Evolutionary conservation across 2,113 vertebrate species (phyloP).

Genomic region (Microtus oregoni): DNA sequence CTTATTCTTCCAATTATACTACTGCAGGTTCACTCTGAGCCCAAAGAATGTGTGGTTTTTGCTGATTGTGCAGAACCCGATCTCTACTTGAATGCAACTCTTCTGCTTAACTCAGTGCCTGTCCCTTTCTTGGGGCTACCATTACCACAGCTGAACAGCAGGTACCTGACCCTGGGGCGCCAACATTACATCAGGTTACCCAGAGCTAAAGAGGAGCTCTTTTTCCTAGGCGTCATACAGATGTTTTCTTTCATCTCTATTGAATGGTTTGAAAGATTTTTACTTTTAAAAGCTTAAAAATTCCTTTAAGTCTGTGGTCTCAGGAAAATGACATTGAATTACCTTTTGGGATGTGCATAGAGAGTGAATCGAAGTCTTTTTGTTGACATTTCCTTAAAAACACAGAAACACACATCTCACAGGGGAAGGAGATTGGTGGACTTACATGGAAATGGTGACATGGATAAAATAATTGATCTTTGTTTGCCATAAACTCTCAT

Average conservation of each 20-base stretch:
- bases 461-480: fast-evolving
- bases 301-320: neutral
- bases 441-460: neutral
- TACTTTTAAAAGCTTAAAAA: neutral
- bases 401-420: neutral
- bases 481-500: neutral
- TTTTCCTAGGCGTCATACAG: neutral
- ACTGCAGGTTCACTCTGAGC: neutral
- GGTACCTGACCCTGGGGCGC: neutral
- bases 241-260: neutral
- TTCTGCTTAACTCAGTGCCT: neutral
- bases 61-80: neutral
- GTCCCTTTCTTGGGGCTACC: neutral
- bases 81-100: neutral
- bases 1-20: neutral
- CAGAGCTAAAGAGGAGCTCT: neutral
- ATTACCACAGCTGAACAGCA: neutral
- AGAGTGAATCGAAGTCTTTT: neutral
- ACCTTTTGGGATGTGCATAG: neutral
- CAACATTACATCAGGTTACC: neutral
- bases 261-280: neutral
- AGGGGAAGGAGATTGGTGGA: neutral
- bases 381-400: neutral
- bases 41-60: neutral
- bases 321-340: neutral